Percentiles rank a stretch among this genome's conserved stretches.
phyloP scores from a whole-genome alignment of 64 coral and sea anemone species.

The Anthopleura sola region DNA sequence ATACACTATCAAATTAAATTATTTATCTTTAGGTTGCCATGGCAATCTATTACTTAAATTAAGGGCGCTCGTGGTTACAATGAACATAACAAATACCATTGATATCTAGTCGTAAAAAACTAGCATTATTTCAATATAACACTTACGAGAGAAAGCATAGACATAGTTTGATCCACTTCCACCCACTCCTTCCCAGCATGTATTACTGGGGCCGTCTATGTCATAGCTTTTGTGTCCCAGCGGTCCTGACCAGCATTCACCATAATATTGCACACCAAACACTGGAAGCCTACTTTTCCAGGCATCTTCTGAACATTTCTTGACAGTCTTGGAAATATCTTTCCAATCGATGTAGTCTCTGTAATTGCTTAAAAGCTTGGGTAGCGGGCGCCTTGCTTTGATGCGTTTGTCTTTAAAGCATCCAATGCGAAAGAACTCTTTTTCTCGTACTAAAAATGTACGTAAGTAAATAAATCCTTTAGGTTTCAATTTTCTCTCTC shows the following conservation, averaged over 20 bases:
- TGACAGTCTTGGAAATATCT: slow-evolving; percentile 16
- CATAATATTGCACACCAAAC: slow-evolving; percentile 66
- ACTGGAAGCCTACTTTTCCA: slow-evolving; percentile 23
- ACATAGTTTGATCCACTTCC: slow-evolving; percentile 30
- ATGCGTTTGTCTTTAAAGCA: slow-evolving; percentile 42
- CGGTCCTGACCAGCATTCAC: slow-evolving; percentile 45
- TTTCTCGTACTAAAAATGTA: slow-evolving; percentile 18
- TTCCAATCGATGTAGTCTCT: slow-evolving; percentile 43
- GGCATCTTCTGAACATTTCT: slow-evolving; percentile 39
- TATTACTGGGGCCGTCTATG: slow-evolving; percentile 35
- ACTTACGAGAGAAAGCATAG: slow-evolving; percentile 55
- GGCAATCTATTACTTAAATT: too few relatives aligned
- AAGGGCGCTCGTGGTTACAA: too few relatives aligned
- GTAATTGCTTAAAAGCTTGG: slow-evolving; percentile 21
- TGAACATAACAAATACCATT: too few relatives aligned
- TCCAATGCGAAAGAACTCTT: slow-evolving; percentile 23
- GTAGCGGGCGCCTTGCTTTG: slow-evolving; percentile 1
- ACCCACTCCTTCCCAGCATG: slow-evolving; percentile 54
- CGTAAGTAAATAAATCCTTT: background rate
- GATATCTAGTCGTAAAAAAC: background rate
- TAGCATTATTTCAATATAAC: too few relatives aligned
- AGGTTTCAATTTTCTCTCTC: too few relatives aligned
- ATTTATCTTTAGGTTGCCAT: too few relatives aligned
- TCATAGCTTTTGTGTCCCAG: slow-evolving; percentile 36
- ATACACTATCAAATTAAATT: too few relatives aligned